Percentiles rank a stretch among this genome's conserved stretches.
These are phyloP conservation scores for Suillia variegata DNA, from an alignment of 2,888 invertebrate genomes.

Conservation along the genomic window DNA sequence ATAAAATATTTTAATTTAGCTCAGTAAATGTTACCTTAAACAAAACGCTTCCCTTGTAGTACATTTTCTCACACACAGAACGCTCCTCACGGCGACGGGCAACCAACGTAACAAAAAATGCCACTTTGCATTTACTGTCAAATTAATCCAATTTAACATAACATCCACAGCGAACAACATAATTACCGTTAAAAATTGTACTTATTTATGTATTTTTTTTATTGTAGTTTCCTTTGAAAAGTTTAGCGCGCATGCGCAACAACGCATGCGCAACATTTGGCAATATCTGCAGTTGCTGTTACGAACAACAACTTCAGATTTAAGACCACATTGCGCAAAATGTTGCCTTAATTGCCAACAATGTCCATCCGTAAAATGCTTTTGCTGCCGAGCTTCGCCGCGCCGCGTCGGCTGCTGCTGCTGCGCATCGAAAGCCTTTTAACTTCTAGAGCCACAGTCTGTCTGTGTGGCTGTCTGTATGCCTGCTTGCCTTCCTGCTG, in stretches of 20 bases:
- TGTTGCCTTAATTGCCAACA: constrained; percentile 47
- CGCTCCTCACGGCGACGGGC: no score
- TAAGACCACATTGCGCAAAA: constrained; percentile 16
- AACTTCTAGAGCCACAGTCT: no score
- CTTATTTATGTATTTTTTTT: constrained; percentile 16
- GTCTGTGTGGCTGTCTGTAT: constrained; percentile 8
- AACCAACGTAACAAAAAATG: no score
- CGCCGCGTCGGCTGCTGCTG: neutral
- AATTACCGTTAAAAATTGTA: constrained; percentile 53
- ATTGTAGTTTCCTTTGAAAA: neutral
- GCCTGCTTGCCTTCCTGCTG: neutral
- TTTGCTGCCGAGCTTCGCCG: constrained; percentile 15
- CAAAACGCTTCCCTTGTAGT: no score
- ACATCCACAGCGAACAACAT: constrained; percentile 51
- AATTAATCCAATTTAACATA: constrained; percentile 51
- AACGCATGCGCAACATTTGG: neutral
- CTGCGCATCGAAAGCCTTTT: neutral
- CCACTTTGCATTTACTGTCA: constrained; percentile 48
- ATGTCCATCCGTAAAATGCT: constrained; percentile 41
- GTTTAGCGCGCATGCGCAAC: neutral
- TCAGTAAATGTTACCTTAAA: no score
- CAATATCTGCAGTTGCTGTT: neutral
- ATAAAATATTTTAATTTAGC: no score
- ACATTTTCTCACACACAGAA: no score
- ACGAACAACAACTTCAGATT: neutral